phyloP scores from a whole-genome alignment of 2,797 vertebrate species.

The Okamejei kenojei region DNA sequence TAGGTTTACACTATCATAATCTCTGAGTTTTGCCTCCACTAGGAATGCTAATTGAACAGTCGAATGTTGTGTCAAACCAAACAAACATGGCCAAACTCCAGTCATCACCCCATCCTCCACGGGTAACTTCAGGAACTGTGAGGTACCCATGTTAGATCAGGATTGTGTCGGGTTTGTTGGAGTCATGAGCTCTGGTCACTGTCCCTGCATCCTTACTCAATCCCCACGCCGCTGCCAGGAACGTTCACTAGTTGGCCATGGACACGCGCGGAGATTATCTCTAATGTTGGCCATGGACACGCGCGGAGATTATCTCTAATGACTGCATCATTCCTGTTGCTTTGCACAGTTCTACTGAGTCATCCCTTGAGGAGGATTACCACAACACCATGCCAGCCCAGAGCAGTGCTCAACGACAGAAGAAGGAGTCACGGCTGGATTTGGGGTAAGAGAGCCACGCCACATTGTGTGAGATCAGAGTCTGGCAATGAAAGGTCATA shows the following conservation, averaged over 20 bases:
- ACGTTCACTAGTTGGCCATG: not conserved
- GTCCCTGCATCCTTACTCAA: not conserved
- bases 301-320: not conserved
- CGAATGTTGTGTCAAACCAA: not conserved
- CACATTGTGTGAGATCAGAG: not conserved
- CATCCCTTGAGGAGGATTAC: conserved; percentile 15
- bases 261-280: not conserved
- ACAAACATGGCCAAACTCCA: not conserved
- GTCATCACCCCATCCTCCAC: not conserved
- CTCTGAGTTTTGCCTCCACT: not conserved
- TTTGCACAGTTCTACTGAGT: conserved; percentile 12
- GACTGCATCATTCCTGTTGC: not conserved
- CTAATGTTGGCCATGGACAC: not conserved
- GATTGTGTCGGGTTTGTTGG: not conserved
- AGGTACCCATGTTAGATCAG: not conserved
- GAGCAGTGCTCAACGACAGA: not conserved
- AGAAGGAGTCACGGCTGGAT: not conserved
- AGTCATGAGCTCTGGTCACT: not conserved
- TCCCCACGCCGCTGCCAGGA: not conserved
- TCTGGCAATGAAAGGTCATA: not conserved
- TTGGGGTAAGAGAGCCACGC: not conserved
- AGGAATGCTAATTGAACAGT: not conserved
- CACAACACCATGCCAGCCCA: not conserved
- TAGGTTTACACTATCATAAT: not conserved
- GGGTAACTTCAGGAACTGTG: not conserved